Conservation (phyloP, 2,888 invertebrate species). For the Alitta virens region DNA sequence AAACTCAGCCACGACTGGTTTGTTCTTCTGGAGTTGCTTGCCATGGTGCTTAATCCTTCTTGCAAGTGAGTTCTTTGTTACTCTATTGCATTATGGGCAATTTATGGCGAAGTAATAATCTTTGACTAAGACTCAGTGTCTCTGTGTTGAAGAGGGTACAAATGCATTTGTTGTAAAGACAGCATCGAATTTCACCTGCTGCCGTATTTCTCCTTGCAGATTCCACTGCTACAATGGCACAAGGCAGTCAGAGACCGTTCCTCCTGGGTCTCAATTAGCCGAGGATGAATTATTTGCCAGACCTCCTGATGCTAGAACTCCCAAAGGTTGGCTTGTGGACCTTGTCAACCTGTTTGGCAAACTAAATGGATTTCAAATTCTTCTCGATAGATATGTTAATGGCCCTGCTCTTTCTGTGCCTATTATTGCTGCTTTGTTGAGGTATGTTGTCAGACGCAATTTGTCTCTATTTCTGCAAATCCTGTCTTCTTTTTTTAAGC, state of each 20-base stretch:
- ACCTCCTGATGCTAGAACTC: conserved; percentile 78
- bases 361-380: conserved; percentile 81
- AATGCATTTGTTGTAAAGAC: no score
- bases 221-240: conserved; percentile 84
- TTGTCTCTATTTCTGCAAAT: no score
- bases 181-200: no score
- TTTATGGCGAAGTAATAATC: no score
- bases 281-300: conserved; percentile 74
- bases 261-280: conserved; percentile 63
- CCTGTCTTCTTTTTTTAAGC: no score
- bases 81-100: no score
- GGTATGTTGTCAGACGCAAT: no score
- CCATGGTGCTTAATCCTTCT: conserved; percentile 91
- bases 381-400: conserved; percentile 57
- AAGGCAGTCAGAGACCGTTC: conserved; percentile 72
- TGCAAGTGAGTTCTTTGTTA: conserved; percentile 87
- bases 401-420: conserved; percentile 69
- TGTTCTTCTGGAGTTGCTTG: conserved; percentile 84
- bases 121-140: no score
- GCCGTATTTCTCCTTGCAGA: conserved; percentile 61
- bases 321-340: conserved; percentile 94
- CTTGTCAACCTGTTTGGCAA: conserved; percentile 91
- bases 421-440: conserved; percentile 75
- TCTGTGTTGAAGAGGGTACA: no score
- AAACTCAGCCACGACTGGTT: conserved; percentile 88